Evolutionary conservation across 2,113 vertebrate genomes (phyloP).

Genomic region (Platysternon megacephalum): DNA sequence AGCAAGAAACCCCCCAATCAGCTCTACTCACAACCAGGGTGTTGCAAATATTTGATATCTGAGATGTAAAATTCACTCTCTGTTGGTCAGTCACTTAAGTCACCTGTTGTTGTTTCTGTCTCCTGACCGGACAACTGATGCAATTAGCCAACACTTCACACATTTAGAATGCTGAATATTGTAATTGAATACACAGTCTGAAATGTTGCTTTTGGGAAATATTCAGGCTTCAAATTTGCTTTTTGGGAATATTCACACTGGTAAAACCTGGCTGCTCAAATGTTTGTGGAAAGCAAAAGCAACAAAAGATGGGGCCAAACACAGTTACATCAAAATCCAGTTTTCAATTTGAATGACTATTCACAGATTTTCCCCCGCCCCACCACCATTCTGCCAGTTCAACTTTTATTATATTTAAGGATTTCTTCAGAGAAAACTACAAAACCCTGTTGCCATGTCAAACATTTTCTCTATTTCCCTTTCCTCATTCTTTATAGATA

Average conservation of each 20-base stretch:
- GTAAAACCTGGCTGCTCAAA: background rate
- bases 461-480: background rate
- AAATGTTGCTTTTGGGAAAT: background rate
- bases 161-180: background rate
- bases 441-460: too few relatives aligned
- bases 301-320: background rate
- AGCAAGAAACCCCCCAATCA: background rate
- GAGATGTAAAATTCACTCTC: background rate
- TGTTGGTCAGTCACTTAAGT: background rate
- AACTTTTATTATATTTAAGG: background rate
- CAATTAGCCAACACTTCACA: background rate
- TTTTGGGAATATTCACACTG: background rate
- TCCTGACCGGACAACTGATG: background rate
- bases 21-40: background rate
- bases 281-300: background rate
- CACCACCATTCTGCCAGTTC: rapidly evolving
- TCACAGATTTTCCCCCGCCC: background rate
- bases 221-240: background rate
- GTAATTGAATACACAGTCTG: background rate
- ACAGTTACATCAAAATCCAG: background rate
- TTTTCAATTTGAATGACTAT: background rate
- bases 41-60: background rate
- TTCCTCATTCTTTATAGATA: slow-evolving; percentile 46
- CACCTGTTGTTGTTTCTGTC: background rate
- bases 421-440: background rate